A percentile compares a stretch with the other conserved stretches of the same genome.
phyloP scores from a whole-genome alignment of 2,888 invertebrate genomes.

The Euplagia quadripunctaria region DNA sequence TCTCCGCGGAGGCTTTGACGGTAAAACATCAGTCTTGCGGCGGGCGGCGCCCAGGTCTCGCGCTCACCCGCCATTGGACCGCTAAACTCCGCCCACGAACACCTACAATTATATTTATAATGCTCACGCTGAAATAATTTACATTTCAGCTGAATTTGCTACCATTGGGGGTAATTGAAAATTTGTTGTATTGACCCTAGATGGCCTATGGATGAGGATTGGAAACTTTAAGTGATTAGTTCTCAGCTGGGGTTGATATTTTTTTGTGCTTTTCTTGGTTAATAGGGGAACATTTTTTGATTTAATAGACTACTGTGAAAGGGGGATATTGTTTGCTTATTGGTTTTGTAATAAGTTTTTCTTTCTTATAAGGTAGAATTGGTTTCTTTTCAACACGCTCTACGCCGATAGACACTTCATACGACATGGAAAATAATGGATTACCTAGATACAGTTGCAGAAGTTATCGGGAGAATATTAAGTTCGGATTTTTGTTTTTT shows the following conservation, averaged over 20 bases:
- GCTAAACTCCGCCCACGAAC: slow-evolving; percentile 75
- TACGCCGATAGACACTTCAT: too few relatives aligned
- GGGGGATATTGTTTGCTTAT: neutral
- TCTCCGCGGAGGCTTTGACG: slow-evolving; percentile 80
- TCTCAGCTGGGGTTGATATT: slow-evolving; percentile 40
- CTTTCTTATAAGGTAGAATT: slow-evolving; percentile 1
- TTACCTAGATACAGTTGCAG: too few relatives aligned
- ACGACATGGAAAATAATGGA: too few relatives aligned
- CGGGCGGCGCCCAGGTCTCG: slow-evolving; percentile 78
- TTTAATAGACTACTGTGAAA: slow-evolving; percentile 18
- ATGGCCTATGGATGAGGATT: slow-evolving; percentile 71
- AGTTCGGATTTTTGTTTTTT: too few relatives aligned
- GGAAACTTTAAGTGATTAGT: slow-evolving; percentile 74
- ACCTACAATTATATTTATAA: slow-evolving; percentile 87
- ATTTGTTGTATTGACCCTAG: slow-evolving; percentile 85
- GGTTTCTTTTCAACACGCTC: neutral
- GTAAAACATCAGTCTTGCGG: slow-evolving; percentile 82
- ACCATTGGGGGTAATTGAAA: slow-evolving; percentile 86
- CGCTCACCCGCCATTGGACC: slow-evolving; percentile 74
- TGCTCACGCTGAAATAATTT: slow-evolving; percentile 86
- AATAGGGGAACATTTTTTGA: slow-evolving; percentile 12
- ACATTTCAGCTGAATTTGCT: slow-evolving; percentile 87
- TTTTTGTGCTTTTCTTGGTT: slow-evolving; percentile 37
- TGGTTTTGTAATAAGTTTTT: neutral
- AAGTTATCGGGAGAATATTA: too few relatives aligned